These are phyloP conservation scores for Scaptomyza caliginosa DNA, from an alignment of 2,888 invertebrate genomes.

Conservation along the genomic window DNA sequence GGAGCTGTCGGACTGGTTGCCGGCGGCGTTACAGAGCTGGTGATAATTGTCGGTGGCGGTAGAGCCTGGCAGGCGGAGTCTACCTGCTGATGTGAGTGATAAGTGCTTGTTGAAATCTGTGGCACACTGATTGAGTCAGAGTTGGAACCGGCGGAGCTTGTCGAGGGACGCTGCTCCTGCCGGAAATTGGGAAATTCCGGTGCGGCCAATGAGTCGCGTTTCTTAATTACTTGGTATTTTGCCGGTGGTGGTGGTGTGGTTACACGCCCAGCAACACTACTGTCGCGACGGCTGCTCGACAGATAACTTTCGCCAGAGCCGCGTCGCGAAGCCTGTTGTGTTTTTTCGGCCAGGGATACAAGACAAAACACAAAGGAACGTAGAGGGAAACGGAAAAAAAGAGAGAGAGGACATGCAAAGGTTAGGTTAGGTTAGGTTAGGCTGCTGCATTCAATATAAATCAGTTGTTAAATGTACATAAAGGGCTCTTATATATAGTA, in stretches of 20 bases:
- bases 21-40: conserved; percentile 92
- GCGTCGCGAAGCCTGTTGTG: conserved; percentile 84
- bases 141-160: conserved; percentile 88
- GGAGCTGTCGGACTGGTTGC: conserved; percentile 90
- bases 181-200: conserved; percentile 85
- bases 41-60: conserved; percentile 91
- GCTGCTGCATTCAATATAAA: not conserved
- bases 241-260: conserved; percentile 85
- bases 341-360: not conserved
- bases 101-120: conserved; percentile 64
- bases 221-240: conserved; percentile 87
- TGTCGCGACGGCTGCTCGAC: conserved; percentile 88
- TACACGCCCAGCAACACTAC: conserved; percentile 84
- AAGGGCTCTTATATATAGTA: not conserved
- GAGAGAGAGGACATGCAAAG: conserved; percentile 32
- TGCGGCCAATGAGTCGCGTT: conserved; percentile 86
- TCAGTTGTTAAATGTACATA: not conserved
- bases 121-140: conserved; percentile 86
- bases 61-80: conserved; percentile 87
- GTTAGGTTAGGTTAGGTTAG: conserved; percentile 20
- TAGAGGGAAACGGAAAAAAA: conserved; percentile 9
- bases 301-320: conserved; percentile 89
- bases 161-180: conserved; percentile 89
- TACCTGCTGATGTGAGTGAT: conserved; percentile 86
- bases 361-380: not conserved